phyloP scores from a whole-genome alignment of 2,888 invertebrate species.

The Teleiodes luculella region DNA sequence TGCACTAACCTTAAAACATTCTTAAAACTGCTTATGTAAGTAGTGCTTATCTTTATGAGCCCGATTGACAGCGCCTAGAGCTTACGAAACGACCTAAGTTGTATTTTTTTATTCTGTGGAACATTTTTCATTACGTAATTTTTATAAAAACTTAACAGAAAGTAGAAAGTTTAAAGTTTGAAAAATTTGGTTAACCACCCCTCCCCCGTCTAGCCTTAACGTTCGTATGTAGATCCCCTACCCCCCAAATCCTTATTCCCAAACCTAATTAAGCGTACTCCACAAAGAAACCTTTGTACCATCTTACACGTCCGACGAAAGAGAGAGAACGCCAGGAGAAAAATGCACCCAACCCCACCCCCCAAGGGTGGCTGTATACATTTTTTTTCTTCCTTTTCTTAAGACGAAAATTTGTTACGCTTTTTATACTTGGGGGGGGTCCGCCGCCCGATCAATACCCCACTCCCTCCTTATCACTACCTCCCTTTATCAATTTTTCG shows the following conservation, averaged over 20 bases:
- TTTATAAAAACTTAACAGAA: no score
- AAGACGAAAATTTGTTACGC: conserved; percentile 80
- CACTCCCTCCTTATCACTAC: conserved; percentile 55
- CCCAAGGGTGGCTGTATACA: conserved; percentile 69
- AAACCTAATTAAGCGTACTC: conserved; percentile 59
- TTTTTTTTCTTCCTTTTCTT: conserved; percentile 79
- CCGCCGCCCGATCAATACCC: conserved; percentile 62
- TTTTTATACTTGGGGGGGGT: conserved; percentile 76
- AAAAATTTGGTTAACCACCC: no score
- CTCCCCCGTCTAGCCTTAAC: background rate
- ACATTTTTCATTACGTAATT: no score
- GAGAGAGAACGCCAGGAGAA: conserved; percentile 64
- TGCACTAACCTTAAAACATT: no score
- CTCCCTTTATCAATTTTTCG: conserved; percentile 77
- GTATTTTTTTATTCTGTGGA: no score
- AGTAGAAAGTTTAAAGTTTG: no score
- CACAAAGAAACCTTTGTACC: conserved; percentile 74
- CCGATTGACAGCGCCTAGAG: no score
- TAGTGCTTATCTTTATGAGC: no score
- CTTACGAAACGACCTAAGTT: no score
- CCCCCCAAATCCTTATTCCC: conserved; percentile 30
- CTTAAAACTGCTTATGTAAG: no score
- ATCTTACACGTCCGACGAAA: conserved; percentile 56
- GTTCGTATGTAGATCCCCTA: background rate
- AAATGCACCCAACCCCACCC: conserved; percentile 53